Conservation (phyloP, 2,888 invertebrate genomes). For the Bhutanitis thaidina region DNA sequence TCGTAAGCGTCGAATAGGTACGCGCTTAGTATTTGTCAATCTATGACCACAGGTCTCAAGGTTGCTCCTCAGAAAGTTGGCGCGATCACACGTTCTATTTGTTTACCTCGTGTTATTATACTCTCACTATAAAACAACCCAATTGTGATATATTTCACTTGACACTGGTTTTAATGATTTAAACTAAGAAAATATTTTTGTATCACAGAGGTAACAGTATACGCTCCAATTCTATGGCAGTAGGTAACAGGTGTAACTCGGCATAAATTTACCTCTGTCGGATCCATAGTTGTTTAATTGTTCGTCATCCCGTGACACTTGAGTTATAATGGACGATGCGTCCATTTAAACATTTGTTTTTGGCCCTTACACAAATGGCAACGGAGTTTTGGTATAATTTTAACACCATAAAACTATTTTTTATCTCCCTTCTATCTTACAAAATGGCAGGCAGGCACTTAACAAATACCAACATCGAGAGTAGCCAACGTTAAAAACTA, state of each 20-base stretch:
- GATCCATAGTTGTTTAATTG: conserved; percentile 94
- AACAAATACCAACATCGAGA: conserved; percentile 70
- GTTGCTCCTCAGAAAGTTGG: conserved; percentile 63
- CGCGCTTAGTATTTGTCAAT: conserved; percentile 25
- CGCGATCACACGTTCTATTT: conserved; percentile 67
- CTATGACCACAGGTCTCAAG: conserved; percentile 50
- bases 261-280: conserved; percentile 91
- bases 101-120: conserved; percentile 59
- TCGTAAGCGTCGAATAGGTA: background rate
- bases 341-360: conserved; percentile 88
- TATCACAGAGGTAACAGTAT: conserved; percentile 69
- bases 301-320: conserved; percentile 98
- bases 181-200: conserved; percentile 60
- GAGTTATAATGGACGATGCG: conserved; percentile 99
- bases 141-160: conserved; percentile 37
- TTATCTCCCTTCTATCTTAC: conserved; percentile 79
- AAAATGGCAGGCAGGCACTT: conserved; percentile 76
- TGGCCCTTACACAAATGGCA: conserved; percentile 74
- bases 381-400: conserved; percentile 71
- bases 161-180: conserved; percentile 40
- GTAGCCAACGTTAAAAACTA: conserved; percentile 55
- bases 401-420: conserved; percentile 80
- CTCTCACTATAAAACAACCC: conserved; percentile 44
- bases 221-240: conserved; percentile 75
- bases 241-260: conserved; percentile 78